Percentiles rank a stretch among this genome's conserved stretches.
These are phyloP conservation scores for Parotocinclus haroldoi DNA, from an alignment of 2,797 vertebrate species.

Conservation along the genomic window DNA sequence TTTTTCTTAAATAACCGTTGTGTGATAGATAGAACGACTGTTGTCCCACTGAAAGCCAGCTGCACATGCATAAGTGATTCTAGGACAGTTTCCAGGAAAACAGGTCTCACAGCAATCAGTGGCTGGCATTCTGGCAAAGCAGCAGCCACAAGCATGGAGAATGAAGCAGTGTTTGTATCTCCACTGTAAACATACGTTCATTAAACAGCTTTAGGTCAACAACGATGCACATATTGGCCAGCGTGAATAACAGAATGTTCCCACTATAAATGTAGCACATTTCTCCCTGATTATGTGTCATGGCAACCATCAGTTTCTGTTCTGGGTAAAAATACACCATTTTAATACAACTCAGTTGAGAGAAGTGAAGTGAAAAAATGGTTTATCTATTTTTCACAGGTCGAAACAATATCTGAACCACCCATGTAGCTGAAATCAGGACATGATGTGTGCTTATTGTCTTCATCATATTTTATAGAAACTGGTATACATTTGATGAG, in stretches of 20 bases:
- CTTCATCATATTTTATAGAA: not conserved
- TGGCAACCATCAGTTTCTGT: too few species aligned
- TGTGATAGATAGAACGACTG: too few species aligned
- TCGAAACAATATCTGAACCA: constrained; percentile 45
- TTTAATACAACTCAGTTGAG: constrained; percentile 60
- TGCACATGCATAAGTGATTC: too few species aligned
- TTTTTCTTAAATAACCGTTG: too few species aligned
- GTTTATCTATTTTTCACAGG: constrained; percentile 47
- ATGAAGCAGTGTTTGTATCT: constrained; percentile 61
- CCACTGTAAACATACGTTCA: constrained; percentile 64
- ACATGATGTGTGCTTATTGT: constrained; percentile 9
- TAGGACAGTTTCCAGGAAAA: too few species aligned
- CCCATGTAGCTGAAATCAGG: not conserved
- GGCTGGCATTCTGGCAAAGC: constrained; percentile 47
- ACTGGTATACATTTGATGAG: constrained; percentile 13
- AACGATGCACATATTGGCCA: constrained; percentile 68
- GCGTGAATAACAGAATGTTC: constrained; percentile 59
- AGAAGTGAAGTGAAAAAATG: constrained; percentile 35
- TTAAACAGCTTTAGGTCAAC: constrained; percentile 58
- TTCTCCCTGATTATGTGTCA: too few species aligned
- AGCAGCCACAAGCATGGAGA: constrained; percentile 50
- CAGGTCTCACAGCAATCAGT: too few species aligned
- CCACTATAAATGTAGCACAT: too few species aligned
- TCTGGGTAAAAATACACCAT: constrained; percentile 61
- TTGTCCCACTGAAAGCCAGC: too few species aligned